phyloP scores from a whole-genome alignment of 2,888 invertebrate species.

The Platycheirus rosarum region DNA sequence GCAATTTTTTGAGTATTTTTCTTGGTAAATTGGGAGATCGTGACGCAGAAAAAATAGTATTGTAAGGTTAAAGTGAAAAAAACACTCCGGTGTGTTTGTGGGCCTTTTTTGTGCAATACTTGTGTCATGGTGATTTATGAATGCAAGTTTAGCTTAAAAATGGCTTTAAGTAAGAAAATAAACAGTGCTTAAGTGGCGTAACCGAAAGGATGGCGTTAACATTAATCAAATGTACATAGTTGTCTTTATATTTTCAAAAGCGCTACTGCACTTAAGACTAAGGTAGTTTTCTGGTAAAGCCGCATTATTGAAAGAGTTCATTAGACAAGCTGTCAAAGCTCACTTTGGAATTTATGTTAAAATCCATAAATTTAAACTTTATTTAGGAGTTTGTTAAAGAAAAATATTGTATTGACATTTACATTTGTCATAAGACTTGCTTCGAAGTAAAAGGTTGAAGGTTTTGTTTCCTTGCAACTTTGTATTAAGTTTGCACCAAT shows the following conservation, averaged over 20 bases:
- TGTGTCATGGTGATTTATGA: conserved; percentile 61
- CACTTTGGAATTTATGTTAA: not conserved
- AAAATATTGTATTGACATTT: too few species aligned
- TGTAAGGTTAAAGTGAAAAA: conserved; percentile 13
- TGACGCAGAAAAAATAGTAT: conserved; percentile 41
- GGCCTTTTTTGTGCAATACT: conserved; percentile 36
- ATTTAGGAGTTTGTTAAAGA: too few species aligned
- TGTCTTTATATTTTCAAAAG: not conserved
- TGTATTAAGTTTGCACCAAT: too few species aligned
- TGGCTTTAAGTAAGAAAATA: conserved; percentile 44
- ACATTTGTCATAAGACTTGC: too few species aligned
- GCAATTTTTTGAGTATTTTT: conserved; percentile 63
- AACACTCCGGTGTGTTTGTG: conserved; percentile 31
- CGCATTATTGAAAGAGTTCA: conserved; percentile 3
- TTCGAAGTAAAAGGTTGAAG: too few species aligned
- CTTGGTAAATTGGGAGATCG: conserved; percentile 65
- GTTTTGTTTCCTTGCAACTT: too few species aligned
- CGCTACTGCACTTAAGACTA: conserved; percentile 2
- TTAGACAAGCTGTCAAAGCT: conserved; percentile 8
- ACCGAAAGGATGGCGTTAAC: conserved; percentile 39
- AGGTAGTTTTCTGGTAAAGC: not conserved
- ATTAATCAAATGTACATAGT: conserved; percentile 37
- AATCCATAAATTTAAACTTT: too few species aligned
- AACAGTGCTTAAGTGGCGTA: conserved; percentile 45
- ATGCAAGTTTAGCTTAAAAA: conserved; percentile 55